phyloP scores from a whole-genome alignment of 2,113 vertebrate species.

The Turnix velox region DNA sequence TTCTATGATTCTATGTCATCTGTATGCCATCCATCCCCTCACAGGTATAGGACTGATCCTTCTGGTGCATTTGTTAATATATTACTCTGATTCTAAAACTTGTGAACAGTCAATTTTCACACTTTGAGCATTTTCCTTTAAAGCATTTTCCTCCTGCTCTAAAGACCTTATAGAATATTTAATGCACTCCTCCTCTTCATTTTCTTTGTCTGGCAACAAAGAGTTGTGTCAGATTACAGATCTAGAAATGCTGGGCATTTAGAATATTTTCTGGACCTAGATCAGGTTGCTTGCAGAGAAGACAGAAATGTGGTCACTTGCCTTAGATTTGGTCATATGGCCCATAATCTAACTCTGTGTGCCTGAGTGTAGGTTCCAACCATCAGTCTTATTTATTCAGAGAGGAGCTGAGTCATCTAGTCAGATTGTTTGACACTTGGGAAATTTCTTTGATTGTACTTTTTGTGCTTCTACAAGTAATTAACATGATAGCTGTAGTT shows the following conservation, averaged over 20 bases:
- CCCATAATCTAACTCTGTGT: neutral
- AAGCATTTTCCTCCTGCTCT: neutral
- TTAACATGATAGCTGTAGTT: neutral
- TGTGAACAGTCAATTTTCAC: neutral
- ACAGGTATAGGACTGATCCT: neutral
- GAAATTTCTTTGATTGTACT: neutral
- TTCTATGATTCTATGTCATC: too few relatives aligned
- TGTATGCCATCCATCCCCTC: neutral
- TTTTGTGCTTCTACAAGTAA: neutral
- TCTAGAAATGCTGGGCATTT: neutral
- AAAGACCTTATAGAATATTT: neutral
- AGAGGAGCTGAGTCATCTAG: neutral
- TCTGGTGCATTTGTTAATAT: neutral
- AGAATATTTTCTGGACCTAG: neutral
- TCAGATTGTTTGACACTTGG: neutral
- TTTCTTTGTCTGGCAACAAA: neutral
- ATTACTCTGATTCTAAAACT: neutral
- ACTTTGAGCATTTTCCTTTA: neutral
- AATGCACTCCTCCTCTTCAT: neutral
- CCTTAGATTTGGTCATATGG: neutral
- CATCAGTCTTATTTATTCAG: neutral
- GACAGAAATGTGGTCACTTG: neutral
- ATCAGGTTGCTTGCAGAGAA: neutral
- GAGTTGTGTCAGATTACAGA: neutral
- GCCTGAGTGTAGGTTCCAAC: neutral